A percentile compares a stretch with the other conserved stretches of the same genome.
Evolutionary conservation across 2,797 vertebrate genomes (phyloP).

Genomic region (Esox lucius): DNA sequence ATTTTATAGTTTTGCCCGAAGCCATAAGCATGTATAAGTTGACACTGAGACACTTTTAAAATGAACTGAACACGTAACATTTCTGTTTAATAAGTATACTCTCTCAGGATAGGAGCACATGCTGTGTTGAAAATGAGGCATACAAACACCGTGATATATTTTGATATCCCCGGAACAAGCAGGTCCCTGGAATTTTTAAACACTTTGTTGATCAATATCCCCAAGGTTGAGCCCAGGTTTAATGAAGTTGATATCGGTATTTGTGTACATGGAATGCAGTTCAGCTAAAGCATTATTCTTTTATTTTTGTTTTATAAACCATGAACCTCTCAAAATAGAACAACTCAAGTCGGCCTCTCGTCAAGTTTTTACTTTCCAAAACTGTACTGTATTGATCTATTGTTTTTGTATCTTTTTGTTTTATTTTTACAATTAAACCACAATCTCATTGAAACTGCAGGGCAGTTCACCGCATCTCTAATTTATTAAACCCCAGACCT

Average conservation of each 20-base stretch:
- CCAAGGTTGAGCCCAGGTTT: slow-evolving; percentile 41
- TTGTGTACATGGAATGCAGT: slow-evolving; percentile 58
- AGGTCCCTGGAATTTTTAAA: slow-evolving; percentile 32
- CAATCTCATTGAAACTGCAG: slow-evolving; percentile 81
- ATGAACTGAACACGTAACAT: slow-evolving; percentile 10
- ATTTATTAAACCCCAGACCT: slow-evolving; percentile 78
- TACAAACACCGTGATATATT: slow-evolving; percentile 21
- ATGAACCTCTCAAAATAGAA: slow-evolving; percentile 44
- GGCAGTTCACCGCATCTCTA: slow-evolving; percentile 83
- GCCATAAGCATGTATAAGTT: neutral
- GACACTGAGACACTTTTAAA: neutral
- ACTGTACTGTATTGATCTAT: slow-evolving; percentile 66
- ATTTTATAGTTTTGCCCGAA: slow-evolving; percentile 6
- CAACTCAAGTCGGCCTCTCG: slow-evolving; percentile 61
- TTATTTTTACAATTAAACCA: slow-evolving; percentile 58
- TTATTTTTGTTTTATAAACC: slow-evolving; percentile 19
- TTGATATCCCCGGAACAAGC: slow-evolving; percentile 40
- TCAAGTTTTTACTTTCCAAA: slow-evolving; percentile 49
- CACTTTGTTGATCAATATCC: slow-evolving; percentile 41
- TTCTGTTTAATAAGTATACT: neutral
- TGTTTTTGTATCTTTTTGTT: slow-evolving; percentile 55
- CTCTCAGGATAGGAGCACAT: slow-evolving; percentile 15
- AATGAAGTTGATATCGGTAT: slow-evolving; percentile 38
- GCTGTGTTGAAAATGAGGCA: slow-evolving; percentile 7
- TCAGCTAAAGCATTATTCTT: slow-evolving; percentile 47